Evolutionary conservation across 2,888 invertebrate genomes (phyloP), one percentile per base, ranked within the genome.

Genomic region (Drosophila subquinaria): DNA sequence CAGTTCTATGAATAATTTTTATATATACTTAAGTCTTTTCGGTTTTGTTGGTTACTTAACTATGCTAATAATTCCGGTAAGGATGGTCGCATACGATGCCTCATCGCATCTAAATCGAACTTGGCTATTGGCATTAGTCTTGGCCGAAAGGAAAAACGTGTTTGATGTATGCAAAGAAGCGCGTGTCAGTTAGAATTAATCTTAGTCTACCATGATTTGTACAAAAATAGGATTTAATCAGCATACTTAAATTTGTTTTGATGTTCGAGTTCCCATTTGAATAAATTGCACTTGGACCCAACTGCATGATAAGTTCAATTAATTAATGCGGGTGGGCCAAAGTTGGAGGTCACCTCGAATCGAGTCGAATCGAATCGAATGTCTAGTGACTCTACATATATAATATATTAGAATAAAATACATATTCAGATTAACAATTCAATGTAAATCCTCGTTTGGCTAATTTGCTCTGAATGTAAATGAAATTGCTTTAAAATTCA

Each of bases 11-110:
- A 69, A 82, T 82, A 81, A 68, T 73, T 67, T 71, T 59, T 17
- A 36, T 43, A 23, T 27, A 27, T 27, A 5, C 27, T 6, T 1
- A 27, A 27, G 27, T 51, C 64, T 74, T n/a, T 52, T 52, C 52
- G 36, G 27, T 27, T 38, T 52, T 56, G 43, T 35, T 55, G 53
- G 69, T 81, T 86, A 76, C 69, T 81, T 81, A 82, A 87, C 82
- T 87, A 87, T 87, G 86, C 86, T 76, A 87, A 86, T 86, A 76
- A 80, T 81, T 72, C 70, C 75, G 86, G 76, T 83, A 83, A 86
- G 86, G 79, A 88, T 82, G 73, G 72, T 64, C 40, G 13, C 33
- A 45, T 42, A 67, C 50, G 64, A 71, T 79, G 73, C 57, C 68
- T 73, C 71, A 76, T 73, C 75, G 57, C 43, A 20, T 40, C 50